Evolutionary conservation across 2,797 vertebrate species (phyloP).

Genomic region (Syndactyla subalaris): DNA sequence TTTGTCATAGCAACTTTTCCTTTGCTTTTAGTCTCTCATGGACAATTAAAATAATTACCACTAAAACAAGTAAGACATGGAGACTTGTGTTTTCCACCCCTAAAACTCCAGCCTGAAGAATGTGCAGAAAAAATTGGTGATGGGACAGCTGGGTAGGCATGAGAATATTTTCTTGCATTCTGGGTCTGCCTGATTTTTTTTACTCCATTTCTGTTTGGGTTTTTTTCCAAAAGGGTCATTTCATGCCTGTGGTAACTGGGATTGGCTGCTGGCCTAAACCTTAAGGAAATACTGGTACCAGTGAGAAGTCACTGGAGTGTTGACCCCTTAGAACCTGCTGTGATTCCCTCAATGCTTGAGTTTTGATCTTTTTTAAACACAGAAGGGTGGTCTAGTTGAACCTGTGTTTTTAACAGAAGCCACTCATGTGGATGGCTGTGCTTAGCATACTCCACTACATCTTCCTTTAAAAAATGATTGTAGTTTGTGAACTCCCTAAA

Average conservation of each 20-base stretch:
- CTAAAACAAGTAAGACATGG: neutral
- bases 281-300: neutral
- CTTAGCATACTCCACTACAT: neutral
- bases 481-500: neutral
- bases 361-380: neutral
- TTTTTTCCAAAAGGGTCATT: neutral
- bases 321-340: neutral
- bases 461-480: neutral
- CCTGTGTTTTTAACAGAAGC: neutral
- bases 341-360: fast-evolving
- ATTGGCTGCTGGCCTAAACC: neutral
- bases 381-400: neutral
- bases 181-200: neutral
- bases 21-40: neutral
- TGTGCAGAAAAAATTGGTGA: neutral
- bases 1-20: slow-evolving; percentile 2
- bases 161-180: neutral
- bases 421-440: neutral
- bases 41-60: neutral
- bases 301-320: neutral
- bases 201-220: neutral
- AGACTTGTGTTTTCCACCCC: neutral
- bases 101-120: neutral
- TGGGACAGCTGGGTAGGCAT: neutral
- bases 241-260: neutral